Evolutionary conservation across 2,797 vertebrate genomes (phyloP).

Genomic region (Eulemur rubriventer): DNA sequence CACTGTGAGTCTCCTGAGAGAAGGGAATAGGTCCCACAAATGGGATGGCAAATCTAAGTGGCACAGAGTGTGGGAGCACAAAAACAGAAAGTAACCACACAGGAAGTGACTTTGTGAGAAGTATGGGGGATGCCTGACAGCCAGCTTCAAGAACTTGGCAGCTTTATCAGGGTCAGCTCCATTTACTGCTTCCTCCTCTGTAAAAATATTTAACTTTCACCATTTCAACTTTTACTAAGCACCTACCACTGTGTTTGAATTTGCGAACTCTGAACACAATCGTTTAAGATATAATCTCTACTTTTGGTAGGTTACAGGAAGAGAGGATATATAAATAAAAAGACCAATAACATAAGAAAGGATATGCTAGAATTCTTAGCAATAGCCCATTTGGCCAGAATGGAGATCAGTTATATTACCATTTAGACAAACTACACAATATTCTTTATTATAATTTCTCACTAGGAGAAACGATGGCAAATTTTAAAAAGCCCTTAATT

Average conservation of each 20-base stretch:
- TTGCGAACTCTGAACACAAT: slow-evolving; percentile 14
- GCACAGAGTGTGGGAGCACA: background rate
- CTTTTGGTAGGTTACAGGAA: background rate
- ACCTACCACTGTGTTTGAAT: background rate
- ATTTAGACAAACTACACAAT: slow-evolving; percentile 39
- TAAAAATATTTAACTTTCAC: slow-evolving; percentile 9
- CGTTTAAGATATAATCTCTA: slow-evolving; percentile 31
- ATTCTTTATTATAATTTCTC: background rate
- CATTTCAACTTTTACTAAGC: background rate
- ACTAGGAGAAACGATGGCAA: background rate
- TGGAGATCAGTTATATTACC: slow-evolving; percentile 24
- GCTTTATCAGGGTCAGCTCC: background rate
- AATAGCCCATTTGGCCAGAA: slow-evolving; percentile 39
- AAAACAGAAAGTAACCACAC: background rate
- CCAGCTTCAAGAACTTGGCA: background rate
- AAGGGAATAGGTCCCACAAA: background rate
- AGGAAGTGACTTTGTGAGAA: background rate
- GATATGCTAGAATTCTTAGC: slow-evolving; percentile 21
- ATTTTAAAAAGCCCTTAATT: background rate
- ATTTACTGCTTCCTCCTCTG: background rate
- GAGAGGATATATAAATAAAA: slow-evolving; percentile 7
- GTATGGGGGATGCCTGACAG: background rate
- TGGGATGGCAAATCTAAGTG: background rate
- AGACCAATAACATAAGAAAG: background rate
- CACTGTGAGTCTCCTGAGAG: background rate